These are phyloP conservation scores for Mesoligia furuncula DNA, from an alignment of 2,888 invertebrate species.

Conservation along the genomic window DNA sequence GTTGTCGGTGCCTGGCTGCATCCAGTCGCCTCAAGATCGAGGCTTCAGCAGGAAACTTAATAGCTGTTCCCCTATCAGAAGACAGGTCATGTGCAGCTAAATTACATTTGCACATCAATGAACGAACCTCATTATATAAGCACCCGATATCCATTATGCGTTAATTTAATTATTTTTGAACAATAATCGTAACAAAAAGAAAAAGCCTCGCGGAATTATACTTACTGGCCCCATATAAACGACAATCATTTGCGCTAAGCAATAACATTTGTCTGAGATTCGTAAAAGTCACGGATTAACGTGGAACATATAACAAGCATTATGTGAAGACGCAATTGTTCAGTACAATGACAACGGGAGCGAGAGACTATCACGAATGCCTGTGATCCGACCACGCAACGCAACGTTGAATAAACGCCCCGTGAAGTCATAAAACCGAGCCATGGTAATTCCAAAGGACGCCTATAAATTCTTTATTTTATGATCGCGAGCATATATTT, in stretches of 20 bases:
- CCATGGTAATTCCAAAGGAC: conserved; percentile 89
- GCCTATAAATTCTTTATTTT: conserved; percentile 90
- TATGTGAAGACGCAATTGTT: conserved; percentile 74
- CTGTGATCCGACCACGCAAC: conserved; percentile 84
- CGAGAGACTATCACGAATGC: conserved; percentile 81
- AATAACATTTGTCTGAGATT: conserved; percentile 62
- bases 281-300: conserved; percentile 63
- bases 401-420: conserved; percentile 85
- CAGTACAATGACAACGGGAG: conserved; percentile 76
- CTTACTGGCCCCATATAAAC: conserved; percentile 22
- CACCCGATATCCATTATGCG: not conserved
- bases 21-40: not conserved
- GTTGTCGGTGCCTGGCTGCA: not conserved
- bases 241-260: conserved; percentile 50
- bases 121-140: not conserved
- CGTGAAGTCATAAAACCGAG: conserved; percentile 88
- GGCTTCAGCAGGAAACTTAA: not conserved
- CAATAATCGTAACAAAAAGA: not conserved
- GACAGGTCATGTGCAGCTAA: not conserved
- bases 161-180: not conserved
- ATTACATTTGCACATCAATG: not conserved
- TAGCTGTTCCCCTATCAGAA: not conserved
- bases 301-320: conserved; percentile 52
- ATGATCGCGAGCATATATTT: conserved; percentile 88
- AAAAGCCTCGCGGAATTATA: conserved; percentile 12